phyloP scores from a whole-genome alignment of 2,113 vertebrate species.

The Ifrita kowaldi region DNA sequence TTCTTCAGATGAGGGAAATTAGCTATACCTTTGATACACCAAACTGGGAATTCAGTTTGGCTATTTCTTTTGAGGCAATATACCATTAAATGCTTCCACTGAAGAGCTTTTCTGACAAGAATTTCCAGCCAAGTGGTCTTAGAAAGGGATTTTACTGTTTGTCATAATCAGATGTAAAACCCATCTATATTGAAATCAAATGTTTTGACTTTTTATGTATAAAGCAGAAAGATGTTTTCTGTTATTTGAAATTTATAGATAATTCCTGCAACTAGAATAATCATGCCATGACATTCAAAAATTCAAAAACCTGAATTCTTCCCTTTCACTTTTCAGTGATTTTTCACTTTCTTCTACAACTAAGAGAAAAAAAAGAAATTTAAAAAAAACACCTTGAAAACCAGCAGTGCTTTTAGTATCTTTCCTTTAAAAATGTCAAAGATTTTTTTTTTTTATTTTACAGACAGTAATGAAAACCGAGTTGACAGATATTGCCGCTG shows the following conservation, averaged over 20 bases:
- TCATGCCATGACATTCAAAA: neutral
- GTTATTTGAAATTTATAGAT: neutral
- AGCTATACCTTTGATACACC: neutral
- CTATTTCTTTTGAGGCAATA: neutral
- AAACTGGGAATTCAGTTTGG: neutral
- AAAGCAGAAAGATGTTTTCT: neutral
- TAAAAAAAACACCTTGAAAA: fast-evolving
- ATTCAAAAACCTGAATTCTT: neutral
- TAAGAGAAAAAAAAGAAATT: neutral
- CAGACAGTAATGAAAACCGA: neutral
- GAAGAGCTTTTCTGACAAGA: neutral
- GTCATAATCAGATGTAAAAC: neutral
- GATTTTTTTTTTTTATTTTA: neutral
- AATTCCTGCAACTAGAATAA: neutral
- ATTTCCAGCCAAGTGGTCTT: neutral
- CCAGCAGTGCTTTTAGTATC: neutral
- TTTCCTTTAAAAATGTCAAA: neutral
- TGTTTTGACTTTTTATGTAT: neutral
- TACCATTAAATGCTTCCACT: neutral
- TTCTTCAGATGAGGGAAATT: neutral
- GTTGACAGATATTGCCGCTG: neutral
- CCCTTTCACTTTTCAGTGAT: neutral
- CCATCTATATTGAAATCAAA: neutral
- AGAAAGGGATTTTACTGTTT: neutral
- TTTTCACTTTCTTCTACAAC: neutral